Evolutionary conservation across 2,888 invertebrate genomes (phyloP).

Genomic region (Resseliella maxima): DNA sequence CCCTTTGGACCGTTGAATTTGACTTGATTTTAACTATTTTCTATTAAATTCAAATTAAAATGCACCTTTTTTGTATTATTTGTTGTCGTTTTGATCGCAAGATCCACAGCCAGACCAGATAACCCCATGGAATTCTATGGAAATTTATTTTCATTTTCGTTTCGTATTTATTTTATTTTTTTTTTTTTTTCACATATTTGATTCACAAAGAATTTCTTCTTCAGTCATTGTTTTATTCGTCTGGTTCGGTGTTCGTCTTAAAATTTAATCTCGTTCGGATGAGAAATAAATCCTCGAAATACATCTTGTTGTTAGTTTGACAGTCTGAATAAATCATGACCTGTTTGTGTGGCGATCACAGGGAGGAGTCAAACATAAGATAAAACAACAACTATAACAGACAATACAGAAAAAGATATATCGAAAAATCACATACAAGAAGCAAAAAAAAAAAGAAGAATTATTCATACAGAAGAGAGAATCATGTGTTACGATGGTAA

Average conservation of each 20-base stretch:
- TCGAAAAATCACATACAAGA: slow-evolving; percentile 30
- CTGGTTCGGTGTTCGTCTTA: slow-evolving; percentile 14
- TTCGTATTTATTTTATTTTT: background rate
- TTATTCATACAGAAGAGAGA: too few species aligned
- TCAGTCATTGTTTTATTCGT: slow-evolving; percentile 46
- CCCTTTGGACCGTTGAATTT: background rate
- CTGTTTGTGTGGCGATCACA: slow-evolving; percentile 55
- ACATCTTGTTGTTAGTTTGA: slow-evolving; percentile 53
- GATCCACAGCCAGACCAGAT: background rate
- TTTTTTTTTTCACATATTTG: background rate
- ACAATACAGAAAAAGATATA: background rate
- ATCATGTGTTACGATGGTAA: slow-evolving; percentile 45
- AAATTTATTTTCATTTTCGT: slow-evolving; percentile 15
- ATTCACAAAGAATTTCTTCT: background rate
- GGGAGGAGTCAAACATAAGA: slow-evolving; percentile 36
- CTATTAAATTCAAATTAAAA: slow-evolving; percentile 53
- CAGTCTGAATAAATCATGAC: slow-evolving; percentile 55
- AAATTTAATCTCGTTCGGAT: slow-evolving; percentile 49
- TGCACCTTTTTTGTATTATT: background rate
- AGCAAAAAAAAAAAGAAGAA: background rate
- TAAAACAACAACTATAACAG: slow-evolving; percentile 18
- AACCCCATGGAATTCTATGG: slow-evolving; percentile 28
- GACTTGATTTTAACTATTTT: slow-evolving; percentile 50
- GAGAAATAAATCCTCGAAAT: slow-evolving; percentile 55
- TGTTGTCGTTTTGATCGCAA: background rate